Conservation (phyloP, 2,888 invertebrate genomes). For the Tetropium fuscum region DNA sequence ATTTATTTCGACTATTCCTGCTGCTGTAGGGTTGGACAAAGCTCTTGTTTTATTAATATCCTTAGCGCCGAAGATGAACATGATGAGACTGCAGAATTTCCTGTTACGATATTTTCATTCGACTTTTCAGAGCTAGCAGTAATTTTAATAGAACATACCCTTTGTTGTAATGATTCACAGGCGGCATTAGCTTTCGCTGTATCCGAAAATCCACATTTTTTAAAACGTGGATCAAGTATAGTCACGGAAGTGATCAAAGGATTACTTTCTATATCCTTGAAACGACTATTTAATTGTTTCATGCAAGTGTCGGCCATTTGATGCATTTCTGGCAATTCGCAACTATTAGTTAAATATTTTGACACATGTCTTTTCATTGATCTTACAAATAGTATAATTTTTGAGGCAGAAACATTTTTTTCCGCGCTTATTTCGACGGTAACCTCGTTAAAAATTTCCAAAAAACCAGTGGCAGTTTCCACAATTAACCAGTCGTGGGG, state of each 20-base stretch:
- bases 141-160: background rate
- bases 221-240: background rate
- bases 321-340: background rate
- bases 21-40: background rate
- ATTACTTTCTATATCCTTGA: background rate
- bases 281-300: background rate
- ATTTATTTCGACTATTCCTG: background rate
- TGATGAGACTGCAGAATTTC: background rate
- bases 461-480: background rate
- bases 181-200: background rate
- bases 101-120: background rate
- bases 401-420: background rate
- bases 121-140: background rate
- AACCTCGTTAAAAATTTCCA: background rate
- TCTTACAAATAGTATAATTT: background rate
- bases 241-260: background rate
- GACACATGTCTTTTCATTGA: background rate
- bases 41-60: background rate
- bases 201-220: background rate
- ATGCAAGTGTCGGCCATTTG: background rate
- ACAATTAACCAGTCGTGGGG: background rate
- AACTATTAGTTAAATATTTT: background rate
- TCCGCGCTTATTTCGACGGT: background rate
- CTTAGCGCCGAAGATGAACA: background rate
- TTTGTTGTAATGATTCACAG: background rate